These are phyloP conservation scores for Suncus etruscus DNA, from an alignment of 2,113 vertebrate species.

Conservation along the genomic window DNA sequence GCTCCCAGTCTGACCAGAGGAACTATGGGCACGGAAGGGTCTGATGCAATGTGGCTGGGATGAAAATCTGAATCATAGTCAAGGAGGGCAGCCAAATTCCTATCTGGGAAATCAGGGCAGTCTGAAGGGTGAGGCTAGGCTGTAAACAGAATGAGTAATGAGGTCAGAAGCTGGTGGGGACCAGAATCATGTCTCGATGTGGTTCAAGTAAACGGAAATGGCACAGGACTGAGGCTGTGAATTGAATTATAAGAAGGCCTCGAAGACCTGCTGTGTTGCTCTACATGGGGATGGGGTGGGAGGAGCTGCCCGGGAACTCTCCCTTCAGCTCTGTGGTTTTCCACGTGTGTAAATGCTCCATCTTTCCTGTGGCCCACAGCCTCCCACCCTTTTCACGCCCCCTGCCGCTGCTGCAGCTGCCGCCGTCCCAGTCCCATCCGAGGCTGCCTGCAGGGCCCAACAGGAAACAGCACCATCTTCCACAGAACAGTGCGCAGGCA, in stretches of 20 bases:
- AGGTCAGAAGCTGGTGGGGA: slow-evolving; percentile 79
- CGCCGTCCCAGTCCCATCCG: background rate
- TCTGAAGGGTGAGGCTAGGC: slow-evolving; percentile 73
- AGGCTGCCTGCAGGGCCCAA: background rate
- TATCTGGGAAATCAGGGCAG: slow-evolving; percentile 80
- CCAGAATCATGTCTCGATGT: slow-evolving; percentile 71
- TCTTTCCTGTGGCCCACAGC: background rate
- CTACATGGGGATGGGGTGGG: background rate
- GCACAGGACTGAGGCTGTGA: slow-evolving; percentile 38
- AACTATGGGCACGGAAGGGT: background rate
- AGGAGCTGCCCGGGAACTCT: background rate
- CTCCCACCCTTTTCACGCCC: background rate
- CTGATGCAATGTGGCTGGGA: slow-evolving; percentile 34
- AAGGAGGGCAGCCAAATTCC: slow-evolving; percentile 77
- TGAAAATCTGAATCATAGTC: slow-evolving; percentile 72
- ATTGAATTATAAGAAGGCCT: slow-evolving; percentile 47
- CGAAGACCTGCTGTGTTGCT: background rate
- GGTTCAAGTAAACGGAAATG: slow-evolving; percentile 68
- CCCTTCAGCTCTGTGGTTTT: background rate
- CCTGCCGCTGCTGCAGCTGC: background rate
- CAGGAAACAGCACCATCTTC: background rate
- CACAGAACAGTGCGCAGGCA: background rate
- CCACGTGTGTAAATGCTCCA: background rate
- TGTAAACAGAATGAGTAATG: slow-evolving; percentile 81
- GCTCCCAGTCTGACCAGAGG: background rate